phyloP scores from a whole-genome alignment of 92 coral and sea anemone genomes.

The Parazoanthus atlanticus region DNA sequence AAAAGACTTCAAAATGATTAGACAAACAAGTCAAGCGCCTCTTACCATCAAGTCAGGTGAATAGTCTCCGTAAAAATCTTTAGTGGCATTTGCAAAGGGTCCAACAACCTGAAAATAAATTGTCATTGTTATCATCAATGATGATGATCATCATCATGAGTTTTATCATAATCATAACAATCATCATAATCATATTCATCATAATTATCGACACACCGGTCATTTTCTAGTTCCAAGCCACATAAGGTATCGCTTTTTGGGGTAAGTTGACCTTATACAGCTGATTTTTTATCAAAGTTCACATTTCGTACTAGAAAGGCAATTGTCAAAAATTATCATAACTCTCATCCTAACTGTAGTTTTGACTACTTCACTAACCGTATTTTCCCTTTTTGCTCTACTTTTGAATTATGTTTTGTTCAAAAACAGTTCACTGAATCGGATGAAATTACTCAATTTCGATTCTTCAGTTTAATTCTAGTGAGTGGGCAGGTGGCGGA shows the following conservation, averaged over 20 bases:
- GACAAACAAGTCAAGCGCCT: not conserved
- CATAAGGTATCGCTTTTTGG: not conserved
- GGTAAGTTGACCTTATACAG: no score
- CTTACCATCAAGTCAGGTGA: conserved; percentile 56
- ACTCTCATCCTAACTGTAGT: not conserved
- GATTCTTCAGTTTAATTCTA: no score
- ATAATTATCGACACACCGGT: not conserved
- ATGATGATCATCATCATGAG: not conserved
- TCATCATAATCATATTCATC: not conserved
- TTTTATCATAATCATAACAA: not conserved
- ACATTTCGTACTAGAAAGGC: no score
- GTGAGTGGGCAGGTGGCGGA: no score
- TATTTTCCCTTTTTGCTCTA: not conserved
- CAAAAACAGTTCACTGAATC: no score
- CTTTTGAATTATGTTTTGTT: not conserved
- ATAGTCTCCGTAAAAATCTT: conserved; percentile 50
- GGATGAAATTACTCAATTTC: no score
- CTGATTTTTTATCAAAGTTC: no score
- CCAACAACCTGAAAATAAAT: conserved; percentile 48
- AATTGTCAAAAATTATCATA: not conserved
- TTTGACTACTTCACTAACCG: not conserved
- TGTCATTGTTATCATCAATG: not conserved
- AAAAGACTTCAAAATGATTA: not conserved
- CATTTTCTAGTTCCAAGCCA: not conserved
- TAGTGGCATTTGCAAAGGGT: conserved; percentile 52